Conservation (phyloP, 2,113 vertebrate species). For the Columbina picui region DNA sequence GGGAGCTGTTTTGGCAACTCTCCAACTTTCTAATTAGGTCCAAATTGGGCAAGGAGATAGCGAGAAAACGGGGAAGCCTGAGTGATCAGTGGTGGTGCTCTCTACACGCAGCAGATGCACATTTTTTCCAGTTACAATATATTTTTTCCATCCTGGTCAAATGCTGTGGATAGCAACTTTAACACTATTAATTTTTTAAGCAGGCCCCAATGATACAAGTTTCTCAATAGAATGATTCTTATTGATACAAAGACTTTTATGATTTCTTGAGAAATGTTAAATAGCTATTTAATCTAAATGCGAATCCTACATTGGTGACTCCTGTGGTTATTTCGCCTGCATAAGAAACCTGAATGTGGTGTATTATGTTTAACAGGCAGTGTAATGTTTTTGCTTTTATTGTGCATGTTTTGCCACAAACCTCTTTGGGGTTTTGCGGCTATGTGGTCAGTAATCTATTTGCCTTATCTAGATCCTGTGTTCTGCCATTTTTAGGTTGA, state of each 20-base stretch:
- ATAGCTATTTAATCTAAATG: not conserved
- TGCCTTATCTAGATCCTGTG: fast-evolving
- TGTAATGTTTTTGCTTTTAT: not conserved
- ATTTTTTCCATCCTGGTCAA: not conserved
- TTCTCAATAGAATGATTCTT: not conserved
- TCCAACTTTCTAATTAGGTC: not conserved
- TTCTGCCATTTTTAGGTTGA: not conserved
- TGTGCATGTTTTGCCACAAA: not conserved
- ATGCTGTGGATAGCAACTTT: not conserved
- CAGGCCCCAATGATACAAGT: not conserved
- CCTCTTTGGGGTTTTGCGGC: not conserved
- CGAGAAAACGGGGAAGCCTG: not conserved
- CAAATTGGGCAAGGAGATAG: not conserved
- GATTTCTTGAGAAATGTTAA: not conserved
- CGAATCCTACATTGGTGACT: not conserved
- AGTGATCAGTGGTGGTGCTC: not conserved
- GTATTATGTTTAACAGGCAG: not conserved
- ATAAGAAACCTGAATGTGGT: not conserved
- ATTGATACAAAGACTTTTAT: not conserved
- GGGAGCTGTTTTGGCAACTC: not conserved
- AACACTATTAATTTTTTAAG: not conserved
- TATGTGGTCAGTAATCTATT: not conserved
- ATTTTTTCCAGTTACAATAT: not conserved
- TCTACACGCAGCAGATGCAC: not conserved
- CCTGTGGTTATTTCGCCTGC: not conserved